Conservation (phyloP, 2,888 invertebrate species). For the Papilio elwesi region DNA sequence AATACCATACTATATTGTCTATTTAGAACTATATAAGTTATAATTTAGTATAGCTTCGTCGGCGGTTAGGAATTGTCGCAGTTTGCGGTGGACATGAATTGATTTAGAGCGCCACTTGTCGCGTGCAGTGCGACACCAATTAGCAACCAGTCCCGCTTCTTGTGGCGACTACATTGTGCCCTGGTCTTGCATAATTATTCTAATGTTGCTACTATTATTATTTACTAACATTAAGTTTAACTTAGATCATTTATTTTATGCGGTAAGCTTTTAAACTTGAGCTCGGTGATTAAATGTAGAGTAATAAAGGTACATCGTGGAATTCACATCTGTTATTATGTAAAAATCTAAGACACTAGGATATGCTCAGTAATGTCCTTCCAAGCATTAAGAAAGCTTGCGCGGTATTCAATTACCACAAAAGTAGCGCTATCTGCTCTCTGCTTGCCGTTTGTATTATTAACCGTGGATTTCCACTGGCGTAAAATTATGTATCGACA, state of each 20-base stretch:
- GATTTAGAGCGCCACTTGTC: conserved; percentile 36
- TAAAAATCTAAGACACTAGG: too few species aligned
- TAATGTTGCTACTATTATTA: conserved; percentile 7
- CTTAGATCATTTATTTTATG: neutral
- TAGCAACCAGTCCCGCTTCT: conserved; percentile 24
- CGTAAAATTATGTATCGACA: too few species aligned
- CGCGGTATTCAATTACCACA: too few species aligned
- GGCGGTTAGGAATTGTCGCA: conserved; percentile 25
- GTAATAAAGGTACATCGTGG: too few species aligned
- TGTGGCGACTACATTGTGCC: conserved; percentile 14
- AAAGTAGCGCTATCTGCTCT: too few species aligned
- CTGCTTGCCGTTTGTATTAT: too few species aligned
- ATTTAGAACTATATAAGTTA: neutral
- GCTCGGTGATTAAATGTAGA: neutral
- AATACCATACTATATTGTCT: neutral
- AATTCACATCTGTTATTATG: too few species aligned
- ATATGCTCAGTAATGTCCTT: too few species aligned
- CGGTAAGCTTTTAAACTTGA: neutral
- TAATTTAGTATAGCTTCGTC: conserved; percentile 1
- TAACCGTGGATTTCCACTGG: too few species aligned
- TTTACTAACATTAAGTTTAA: neutral
- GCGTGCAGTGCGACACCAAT: conserved; percentile 31
- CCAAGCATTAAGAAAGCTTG: too few species aligned
- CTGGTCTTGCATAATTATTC: conserved; percentile 16
- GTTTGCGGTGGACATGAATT: conserved; percentile 35